phyloP scores from a whole-genome alignment of 2,797 vertebrate species.

The Melanotaenia pygmaea region DNA sequence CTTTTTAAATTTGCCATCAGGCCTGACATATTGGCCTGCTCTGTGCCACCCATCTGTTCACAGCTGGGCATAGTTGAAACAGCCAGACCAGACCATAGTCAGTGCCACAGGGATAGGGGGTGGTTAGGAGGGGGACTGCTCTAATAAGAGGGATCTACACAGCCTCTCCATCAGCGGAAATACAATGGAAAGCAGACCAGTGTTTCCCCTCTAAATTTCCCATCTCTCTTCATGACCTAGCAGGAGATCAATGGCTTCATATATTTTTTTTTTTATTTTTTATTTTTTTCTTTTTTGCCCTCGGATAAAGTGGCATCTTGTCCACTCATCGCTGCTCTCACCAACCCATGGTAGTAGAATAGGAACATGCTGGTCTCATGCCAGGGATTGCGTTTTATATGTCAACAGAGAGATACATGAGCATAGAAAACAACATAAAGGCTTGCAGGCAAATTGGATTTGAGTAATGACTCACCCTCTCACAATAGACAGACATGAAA shows the following conservation, averaged over 20 bases:
- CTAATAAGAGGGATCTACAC: constrained; percentile 64
- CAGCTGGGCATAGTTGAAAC: constrained; percentile 60
- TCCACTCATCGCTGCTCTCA: constrained; percentile 58
- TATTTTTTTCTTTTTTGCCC: constrained; percentile 72
- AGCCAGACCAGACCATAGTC: constrained; percentile 53
- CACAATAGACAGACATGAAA: constrained; percentile 64
- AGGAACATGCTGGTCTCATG: constrained; percentile 56
- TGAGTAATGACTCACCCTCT: constrained; percentile 77
- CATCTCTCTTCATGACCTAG: constrained; percentile 70
- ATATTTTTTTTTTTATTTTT: constrained; percentile 57
- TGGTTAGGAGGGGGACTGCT: constrained; percentile 17
- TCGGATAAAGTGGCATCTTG: constrained; percentile 75
- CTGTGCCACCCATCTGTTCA: constrained; percentile 70
- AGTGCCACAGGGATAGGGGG: constrained; percentile 51
- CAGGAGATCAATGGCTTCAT: constrained; percentile 80
- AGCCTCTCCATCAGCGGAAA: constrained; percentile 44
- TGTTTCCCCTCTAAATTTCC: constrained; percentile 55
- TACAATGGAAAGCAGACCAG: constrained; percentile 53
- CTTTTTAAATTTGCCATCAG: constrained; percentile 59
- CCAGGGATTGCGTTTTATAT: constrained; percentile 63
- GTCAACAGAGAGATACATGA: constrained; percentile 73
- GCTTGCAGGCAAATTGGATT: constrained; percentile 76
- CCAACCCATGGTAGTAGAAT: constrained; percentile 62
- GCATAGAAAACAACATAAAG: constrained; percentile 64
- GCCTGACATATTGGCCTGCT: constrained; percentile 54